Conservation (phyloP, 2,797 vertebrate genomes). For the Alca torda region DNA sequence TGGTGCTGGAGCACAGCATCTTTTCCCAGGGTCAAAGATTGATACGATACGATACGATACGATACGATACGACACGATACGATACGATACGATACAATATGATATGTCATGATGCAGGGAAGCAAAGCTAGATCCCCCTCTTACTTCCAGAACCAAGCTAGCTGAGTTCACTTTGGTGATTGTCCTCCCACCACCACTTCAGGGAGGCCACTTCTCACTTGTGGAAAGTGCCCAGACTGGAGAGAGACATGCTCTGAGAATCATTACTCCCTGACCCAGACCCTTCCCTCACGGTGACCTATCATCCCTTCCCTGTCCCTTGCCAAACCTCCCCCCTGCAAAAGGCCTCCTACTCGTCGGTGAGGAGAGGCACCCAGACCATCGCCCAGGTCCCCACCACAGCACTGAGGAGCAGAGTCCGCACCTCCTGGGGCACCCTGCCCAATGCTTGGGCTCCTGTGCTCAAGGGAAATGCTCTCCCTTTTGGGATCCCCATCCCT, state of each 20-base stretch:
- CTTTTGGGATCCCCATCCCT: not conserved
- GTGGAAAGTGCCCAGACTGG: not conserved
- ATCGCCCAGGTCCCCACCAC: not conserved
- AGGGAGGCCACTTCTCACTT: not conserved
- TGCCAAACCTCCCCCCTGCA: not conserved
- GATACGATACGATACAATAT: not conserved
- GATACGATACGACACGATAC: not conserved
- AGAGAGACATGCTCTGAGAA: not conserved
- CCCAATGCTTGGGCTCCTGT: fast-evolving
- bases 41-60: not conserved
- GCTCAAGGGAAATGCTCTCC: not conserved
- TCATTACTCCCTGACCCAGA: not conserved
- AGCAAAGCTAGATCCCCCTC: not conserved
- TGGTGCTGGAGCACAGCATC: not conserved
- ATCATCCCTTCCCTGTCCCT: not conserved
- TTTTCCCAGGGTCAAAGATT: not conserved
- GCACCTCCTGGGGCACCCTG: not conserved
- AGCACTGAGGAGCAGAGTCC: not conserved
- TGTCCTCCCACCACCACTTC: not conserved
- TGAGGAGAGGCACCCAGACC: not conserved
- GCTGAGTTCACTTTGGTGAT: not conserved
- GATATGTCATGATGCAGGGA: not conserved
- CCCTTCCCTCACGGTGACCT: not conserved
- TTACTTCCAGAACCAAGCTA: not conserved
- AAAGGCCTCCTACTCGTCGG: not conserved